Base-by-base conservation (phyloP, 2,888 invertebrate species). In the Drosophila paracracens region DNA sequence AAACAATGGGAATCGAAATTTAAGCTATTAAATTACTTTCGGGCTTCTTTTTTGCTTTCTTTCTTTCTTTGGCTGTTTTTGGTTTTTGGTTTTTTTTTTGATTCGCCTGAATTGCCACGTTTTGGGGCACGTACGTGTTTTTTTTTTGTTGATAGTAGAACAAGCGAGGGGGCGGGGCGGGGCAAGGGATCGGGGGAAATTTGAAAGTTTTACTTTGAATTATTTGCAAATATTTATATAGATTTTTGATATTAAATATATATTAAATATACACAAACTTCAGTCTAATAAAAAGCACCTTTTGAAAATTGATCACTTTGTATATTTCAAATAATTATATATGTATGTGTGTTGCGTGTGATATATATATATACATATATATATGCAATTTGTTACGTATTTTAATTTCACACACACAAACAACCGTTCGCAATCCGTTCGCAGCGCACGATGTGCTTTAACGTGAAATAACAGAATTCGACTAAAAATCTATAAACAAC, bases 381-480 rank as follows among this genome's bases (percentile, higher is more conserved):
- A 67, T 51, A 46, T 68, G 62, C 50, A 65, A 68, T 65, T 80
- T 68, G 54, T 80, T 73, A 83, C 83, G 81, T 79, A 80, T 71
- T 88, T 88, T 54, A 64, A 71, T 77, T 77, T 78, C 68, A 70
- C 67, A 70, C 84, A 83, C 87, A 46, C 46, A 46, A 46, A 46
- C 46, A 46, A 76, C 64, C 83, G 80, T 82, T 85, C 69, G 70
- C 87, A 86, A 75, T 87, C 90, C 91, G 91, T 90, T 85, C 85
- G 82, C 70, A 72, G 87, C 89, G 83, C 80, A 85, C 91, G 91
- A 86, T 92, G 90, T 88, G 92, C 92, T 92, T 91, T 91, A 89
- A 86, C 91, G 88, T 91, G 91, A 90, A 92, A 92, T 90, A 89
- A 91, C 91, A 88, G 89, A 92, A 88, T 90, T 90, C 91, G 90